These are phyloP conservation scores for Ardeotis arabs DNA, from an alignment of 2,113 vertebrate species.

Conservation along the genomic window DNA sequence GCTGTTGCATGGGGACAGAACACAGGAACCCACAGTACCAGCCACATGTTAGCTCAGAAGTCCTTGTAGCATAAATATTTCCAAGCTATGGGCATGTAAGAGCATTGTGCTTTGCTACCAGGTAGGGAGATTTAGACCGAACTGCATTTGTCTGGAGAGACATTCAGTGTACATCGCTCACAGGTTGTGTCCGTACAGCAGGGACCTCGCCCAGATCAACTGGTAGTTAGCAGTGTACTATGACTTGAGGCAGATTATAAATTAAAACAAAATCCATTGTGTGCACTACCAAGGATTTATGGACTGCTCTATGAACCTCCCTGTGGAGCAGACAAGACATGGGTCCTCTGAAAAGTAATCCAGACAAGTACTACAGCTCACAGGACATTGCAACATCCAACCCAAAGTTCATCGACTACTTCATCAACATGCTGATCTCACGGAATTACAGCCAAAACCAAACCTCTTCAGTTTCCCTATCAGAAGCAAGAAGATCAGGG, in stretches of 20 bases:
- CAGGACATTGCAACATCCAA: slow-evolving; percentile 32
- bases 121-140: background rate
- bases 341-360: slow-evolving; percentile 11
- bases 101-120: background rate
- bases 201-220: background rate
- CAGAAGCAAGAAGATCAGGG: background rate
- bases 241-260: background rate
- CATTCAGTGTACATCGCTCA: background rate
- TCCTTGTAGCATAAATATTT: background rate
- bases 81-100: background rate
- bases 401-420: slow-evolving; percentile 41
- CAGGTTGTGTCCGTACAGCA: background rate
- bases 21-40: background rate
- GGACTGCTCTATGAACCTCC: background rate
- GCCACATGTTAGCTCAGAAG: background rate
- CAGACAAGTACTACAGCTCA: background rate
- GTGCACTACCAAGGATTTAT: slow-evolving; percentile 12
- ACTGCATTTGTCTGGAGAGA: background rate
- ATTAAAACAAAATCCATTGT: background rate
- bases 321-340: background rate
- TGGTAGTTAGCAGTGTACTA: background rate
- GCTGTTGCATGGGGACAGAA: background rate
- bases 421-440: slow-evolving; percentile 5
- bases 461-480: background rate
- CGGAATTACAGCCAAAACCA: slow-evolving; percentile 19